A percentile compares a stretch with the other conserved stretches of the same genome.
Evolutionary conservation across 2,797 vertebrate genomes (phyloP).

Genomic region (Ispidina picta): DNA sequence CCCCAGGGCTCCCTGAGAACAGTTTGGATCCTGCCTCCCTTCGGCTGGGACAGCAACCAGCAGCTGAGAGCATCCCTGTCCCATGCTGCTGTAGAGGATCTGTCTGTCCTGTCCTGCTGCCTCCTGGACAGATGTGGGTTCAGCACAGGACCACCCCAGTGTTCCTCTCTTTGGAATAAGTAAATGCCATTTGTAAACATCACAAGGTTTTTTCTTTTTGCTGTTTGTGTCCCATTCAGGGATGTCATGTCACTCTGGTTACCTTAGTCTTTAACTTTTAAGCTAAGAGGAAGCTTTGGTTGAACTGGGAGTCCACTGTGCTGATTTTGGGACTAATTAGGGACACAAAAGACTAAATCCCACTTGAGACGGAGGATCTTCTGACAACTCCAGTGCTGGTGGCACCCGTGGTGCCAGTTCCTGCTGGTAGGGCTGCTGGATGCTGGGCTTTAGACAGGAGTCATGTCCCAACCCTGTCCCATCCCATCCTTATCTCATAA

Average conservation of each 20-base stretch:
- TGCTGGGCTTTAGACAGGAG: too few species aligned
- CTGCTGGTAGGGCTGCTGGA: too few species aligned
- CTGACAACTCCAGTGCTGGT: too few species aligned
- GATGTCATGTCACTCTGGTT: fast-evolving
- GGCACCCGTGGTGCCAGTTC: too few species aligned
- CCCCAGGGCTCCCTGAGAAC: background rate
- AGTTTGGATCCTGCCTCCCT: background rate
- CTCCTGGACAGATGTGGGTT: background rate
- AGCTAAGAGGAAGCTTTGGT: background rate
- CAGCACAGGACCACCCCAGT: background rate
- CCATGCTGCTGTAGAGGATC: background rate
- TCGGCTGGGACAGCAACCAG: background rate
- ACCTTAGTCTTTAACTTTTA: too few species aligned
- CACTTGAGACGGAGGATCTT: too few species aligned
- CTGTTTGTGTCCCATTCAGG: fast-evolving
- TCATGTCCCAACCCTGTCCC: background rate
- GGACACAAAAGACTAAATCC: background rate
- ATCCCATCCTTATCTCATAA: too few species aligned
- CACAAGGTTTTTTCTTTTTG: background rate
- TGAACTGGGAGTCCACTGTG: too few species aligned
- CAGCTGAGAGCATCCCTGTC: background rate
- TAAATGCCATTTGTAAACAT: background rate
- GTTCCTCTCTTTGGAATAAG: background rate
- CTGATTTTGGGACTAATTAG: background rate
- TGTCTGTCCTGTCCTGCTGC: background rate